Evolutionary conservation across 2,113 vertebrate genomes (phyloP).

Genomic region (Falco punctatus): DNA sequence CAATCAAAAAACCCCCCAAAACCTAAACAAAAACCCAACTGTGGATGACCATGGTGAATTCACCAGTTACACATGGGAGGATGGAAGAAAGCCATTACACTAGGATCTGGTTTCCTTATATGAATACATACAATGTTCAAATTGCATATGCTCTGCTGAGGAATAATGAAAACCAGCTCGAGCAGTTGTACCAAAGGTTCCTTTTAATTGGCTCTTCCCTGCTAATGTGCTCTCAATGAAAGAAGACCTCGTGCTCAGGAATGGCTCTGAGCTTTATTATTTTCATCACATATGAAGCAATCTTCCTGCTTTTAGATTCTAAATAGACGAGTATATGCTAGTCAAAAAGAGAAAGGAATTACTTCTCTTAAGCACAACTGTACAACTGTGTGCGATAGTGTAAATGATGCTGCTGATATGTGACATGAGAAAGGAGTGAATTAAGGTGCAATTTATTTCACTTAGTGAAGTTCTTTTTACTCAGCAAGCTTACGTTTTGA

Average conservation of each 20-base stretch:
- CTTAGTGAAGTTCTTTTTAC: background rate
- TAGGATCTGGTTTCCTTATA: background rate
- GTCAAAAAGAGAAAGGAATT: background rate
- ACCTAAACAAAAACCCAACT: background rate
- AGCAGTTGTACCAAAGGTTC: conserved; percentile 42
- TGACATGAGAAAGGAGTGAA: background rate
- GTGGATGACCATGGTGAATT: background rate
- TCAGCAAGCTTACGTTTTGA: background rate
- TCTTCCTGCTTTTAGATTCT: background rate
- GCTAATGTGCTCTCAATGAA: background rate
- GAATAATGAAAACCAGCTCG: conserved; percentile 14
- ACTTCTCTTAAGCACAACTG: background rate
- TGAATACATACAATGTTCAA: background rate
- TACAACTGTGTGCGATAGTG: background rate
- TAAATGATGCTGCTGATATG: background rate
- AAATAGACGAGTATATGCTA: background rate
- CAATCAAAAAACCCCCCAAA: background rate
- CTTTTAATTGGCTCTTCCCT: conserved; percentile 56
- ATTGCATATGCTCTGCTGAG: background rate
- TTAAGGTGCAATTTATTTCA: background rate
- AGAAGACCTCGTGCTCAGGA: background rate
- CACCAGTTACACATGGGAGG: background rate
- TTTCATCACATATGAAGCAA: background rate
- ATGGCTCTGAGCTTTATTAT: conserved; percentile 26
- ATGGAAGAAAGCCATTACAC: background rate